A percentile compares a stretch with the other conserved stretches of the same genome.
Conservation (phyloP, 2,797 vertebrate genomes). For the Intellagama lesueurii region DNA sequence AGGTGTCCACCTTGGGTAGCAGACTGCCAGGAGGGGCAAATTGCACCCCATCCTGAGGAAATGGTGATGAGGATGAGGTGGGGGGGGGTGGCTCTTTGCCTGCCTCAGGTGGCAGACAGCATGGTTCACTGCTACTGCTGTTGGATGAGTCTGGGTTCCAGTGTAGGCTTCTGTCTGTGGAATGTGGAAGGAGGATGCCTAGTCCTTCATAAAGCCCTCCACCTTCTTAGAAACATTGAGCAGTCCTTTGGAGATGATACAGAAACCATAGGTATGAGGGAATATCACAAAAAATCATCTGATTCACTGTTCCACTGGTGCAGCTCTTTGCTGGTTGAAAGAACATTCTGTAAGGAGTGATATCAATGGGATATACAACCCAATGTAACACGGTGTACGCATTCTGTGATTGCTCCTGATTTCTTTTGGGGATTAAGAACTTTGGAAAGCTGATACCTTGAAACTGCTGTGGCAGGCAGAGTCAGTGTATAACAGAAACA, state of each 20-base stretch:
- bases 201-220: accelerated
- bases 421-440: not conserved
- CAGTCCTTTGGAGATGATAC: not conserved
- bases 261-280: not conserved
- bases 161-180: not conserved
- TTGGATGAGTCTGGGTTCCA: not conserved
- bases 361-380: not conserved
- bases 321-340: not conserved
- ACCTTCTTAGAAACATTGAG: not conserved
- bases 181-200: not conserved
- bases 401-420: not conserved
- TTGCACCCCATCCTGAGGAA: too few relatives aligned
- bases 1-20: not conserved
- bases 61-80: too few relatives aligned
- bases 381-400: not conserved
- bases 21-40: not conserved
- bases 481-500: not conserved
- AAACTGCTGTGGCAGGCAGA: not conserved
- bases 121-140: not conserved
- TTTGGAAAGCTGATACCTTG: not conserved
- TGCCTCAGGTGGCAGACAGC: not conserved
- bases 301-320: not conserved
- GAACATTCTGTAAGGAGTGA: not conserved
- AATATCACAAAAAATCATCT: not conserved
- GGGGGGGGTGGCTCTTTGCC: not conserved